phyloP scores from a whole-genome alignment of 2,797 vertebrate genomes.

The Falco naumanni region DNA sequence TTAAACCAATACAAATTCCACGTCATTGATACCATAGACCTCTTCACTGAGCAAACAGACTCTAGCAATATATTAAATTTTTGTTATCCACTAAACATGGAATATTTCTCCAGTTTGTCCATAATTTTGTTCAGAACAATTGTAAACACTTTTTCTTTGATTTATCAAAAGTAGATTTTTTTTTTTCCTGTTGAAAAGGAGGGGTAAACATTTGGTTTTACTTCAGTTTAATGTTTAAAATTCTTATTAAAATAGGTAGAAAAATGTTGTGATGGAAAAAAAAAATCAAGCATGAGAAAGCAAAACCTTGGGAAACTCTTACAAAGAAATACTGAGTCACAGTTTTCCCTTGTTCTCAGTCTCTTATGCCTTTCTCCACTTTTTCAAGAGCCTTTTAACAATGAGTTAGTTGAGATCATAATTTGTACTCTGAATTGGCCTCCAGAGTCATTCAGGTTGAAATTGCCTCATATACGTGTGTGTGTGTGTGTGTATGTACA shows the following conservation, averaged over 20 bases:
- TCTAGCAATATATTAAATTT: neutral
- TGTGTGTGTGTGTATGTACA: accelerated
- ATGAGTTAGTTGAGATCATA: neutral
- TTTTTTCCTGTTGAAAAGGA: neutral
- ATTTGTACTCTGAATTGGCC: neutral
- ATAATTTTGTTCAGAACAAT: neutral
- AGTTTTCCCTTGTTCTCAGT: neutral
- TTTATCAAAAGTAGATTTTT: neutral
- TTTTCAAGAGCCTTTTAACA: neutral
- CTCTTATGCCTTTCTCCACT: neutral
- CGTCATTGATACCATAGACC: neutral
- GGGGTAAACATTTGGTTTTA: neutral
- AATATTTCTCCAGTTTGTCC: neutral
- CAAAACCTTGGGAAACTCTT: neutral
- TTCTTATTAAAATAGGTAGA: neutral
- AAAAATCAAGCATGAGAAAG: neutral
- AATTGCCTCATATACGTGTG: neutral
- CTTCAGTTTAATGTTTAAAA: neutral
- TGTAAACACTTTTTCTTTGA: neutral
- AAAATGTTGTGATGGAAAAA: neutral
- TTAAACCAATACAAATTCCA: neutral
- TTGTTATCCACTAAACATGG: neutral
- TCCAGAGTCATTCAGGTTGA: neutral
- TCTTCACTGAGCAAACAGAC: neutral
- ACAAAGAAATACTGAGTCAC: neutral